Base-by-base conservation (phyloP, 2,113 vertebrate genomes). In the Engraulis encrasicolus region DNA sequence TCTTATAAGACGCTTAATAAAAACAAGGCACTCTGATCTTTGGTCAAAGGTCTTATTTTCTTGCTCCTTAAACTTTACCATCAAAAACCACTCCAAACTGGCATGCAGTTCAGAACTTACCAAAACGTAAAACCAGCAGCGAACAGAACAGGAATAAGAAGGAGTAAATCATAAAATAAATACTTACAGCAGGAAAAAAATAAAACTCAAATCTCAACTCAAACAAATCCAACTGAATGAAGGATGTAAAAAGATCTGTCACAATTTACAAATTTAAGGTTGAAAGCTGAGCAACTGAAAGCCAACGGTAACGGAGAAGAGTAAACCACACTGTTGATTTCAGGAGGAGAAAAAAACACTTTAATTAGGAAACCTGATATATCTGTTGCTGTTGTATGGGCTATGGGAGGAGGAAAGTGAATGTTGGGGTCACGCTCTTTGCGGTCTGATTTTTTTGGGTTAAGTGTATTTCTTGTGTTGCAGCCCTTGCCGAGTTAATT, bases 101-200 rank as follows among this genome's bases (percentile, higher is more conserved):
- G 93, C 95, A 95, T 95, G 95, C 94, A 94, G 90, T 91, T 93
- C 91, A 93, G 90, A 92, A 96, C 95, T 95, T 95, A 96, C 95
- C 95, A 95, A 94, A 95, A 96, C 89, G 92, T 92, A 95, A 95
- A 95, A 94, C 94, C 95, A 96, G 95, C 95, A 95, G 93, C 93
- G 89, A 95, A 95, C 93, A 94, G 92, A 94, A n/a, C n/a, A n/a
- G 93, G 93, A 94, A 92, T 94, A 90, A 93, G n/a, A n/a, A 90
- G 94, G 91, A 85, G 89, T 92, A 94, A 95, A 95, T 93, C 91
- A 95, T 92, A 93, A 94, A 89, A 87, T 90, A 92, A 83, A 86
- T 82, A 83, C 88, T 77, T 14, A 50, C 78, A 79, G 23, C 15
- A 79, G 66, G 45, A 27, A 86, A 23, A 23, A 27, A 34, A 27